Evolutionary conservation across 2,797 vertebrate genomes (phyloP).

Genomic region (Sebastes iracundus): DNA sequence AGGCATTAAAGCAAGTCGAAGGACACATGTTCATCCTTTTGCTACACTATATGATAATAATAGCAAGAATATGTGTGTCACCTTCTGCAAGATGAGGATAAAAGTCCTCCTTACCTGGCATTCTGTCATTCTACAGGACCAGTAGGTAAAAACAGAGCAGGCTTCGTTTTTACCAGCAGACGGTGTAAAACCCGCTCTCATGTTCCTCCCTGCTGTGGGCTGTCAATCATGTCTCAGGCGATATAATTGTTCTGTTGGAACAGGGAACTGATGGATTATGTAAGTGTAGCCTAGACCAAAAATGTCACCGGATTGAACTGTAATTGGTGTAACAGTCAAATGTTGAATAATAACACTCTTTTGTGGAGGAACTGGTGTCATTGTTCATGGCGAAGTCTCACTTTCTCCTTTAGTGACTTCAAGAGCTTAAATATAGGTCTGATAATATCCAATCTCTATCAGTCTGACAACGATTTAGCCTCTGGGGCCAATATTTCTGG

Average conservation of each 20-base stretch:
- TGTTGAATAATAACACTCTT: not conserved
- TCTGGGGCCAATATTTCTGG: not conserved
- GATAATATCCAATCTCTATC: not conserved
- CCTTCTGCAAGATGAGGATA: not conserved
- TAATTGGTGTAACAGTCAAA: conserved; percentile 10
- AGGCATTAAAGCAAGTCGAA: not conserved
- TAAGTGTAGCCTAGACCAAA: conserved; percentile 2
- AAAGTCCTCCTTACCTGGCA: not conserved
- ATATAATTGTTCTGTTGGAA: conserved; percentile 20
- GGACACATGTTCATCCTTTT: not conserved
- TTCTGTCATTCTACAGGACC: not conserved
- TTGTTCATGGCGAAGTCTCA: not conserved
- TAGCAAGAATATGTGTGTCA: not conserved
- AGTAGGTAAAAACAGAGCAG: not conserved
- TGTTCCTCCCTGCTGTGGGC: conserved; percentile 35
- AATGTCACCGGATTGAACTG: conserved; percentile 12
- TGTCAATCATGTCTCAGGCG: conserved; percentile 15
- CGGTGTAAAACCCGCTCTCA: conserved; percentile 8
- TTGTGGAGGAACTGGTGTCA: not conserved
- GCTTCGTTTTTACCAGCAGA: conserved; percentile 17
- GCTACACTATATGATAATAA: not conserved
- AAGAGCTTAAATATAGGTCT: not conserved
- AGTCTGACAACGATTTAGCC: not conserved
- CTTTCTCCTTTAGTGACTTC: not conserved
- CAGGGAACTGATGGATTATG: conserved; percentile 11